A percentile compares a stretch with the other conserved stretches of the same genome.
phyloP scores from a whole-genome alignment of 1,140 invertebrate species.

The Drosophila ercepeae region DNA sequence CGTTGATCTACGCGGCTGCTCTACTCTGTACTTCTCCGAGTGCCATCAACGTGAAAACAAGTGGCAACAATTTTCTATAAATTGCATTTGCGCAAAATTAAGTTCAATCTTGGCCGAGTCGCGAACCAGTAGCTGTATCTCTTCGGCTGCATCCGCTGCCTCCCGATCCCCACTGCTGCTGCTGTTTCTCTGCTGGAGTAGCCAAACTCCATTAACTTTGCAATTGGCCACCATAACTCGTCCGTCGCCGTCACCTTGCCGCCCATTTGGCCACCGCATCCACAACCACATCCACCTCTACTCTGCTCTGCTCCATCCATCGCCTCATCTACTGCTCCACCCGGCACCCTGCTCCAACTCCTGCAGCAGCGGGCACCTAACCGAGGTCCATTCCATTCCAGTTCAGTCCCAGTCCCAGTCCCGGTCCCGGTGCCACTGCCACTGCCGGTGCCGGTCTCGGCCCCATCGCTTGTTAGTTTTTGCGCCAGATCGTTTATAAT shows the following conservation, averaged over 20 bases:
- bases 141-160: constrained; percentile 52
- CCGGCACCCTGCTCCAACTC: neutral
- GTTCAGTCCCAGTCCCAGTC: constrained; percentile 21
- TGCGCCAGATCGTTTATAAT: constrained; percentile 82
- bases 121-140: constrained; percentile 53
- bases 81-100: constrained; percentile 82
- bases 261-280: constrained; percentile 39
- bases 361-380: neutral
- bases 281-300: constrained; percentile 23
- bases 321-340: constrained; percentile 11
- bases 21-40: constrained; percentile 29
- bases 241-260: constrained; percentile 48
- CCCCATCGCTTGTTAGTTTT: constrained; percentile 78
- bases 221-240: constrained; percentile 82
- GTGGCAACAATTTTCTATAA: constrained; percentile 82
- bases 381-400: constrained; percentile 31
- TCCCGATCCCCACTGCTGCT: constrained; percentile 1
- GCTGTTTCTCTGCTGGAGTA: constrained; percentile 71
- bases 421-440: constrained; percentile 3
- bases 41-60: constrained; percentile 81
- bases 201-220: constrained; percentile 82
- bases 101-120: constrained; percentile 76
- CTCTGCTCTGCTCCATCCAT: neutral
- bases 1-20: neutral
- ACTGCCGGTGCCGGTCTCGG: constrained; percentile 6